phyloP scores from a whole-genome alignment of 2,888 invertebrate species.

The Candidula unifasciata region DNA sequence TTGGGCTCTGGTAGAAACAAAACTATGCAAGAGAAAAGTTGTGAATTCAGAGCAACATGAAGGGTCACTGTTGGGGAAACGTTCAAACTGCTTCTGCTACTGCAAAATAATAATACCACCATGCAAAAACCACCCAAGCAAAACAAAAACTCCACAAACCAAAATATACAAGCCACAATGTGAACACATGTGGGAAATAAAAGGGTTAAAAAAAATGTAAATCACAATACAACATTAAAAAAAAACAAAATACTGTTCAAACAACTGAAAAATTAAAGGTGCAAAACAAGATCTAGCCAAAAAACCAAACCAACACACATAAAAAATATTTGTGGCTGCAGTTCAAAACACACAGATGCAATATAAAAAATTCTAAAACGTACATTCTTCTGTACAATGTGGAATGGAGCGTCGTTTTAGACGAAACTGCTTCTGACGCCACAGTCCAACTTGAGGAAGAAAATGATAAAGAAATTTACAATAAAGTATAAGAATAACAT shows the following conservation, averaged over 20 bases:
- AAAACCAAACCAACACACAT: too few species aligned
- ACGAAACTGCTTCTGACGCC: slow-evolving; percentile 71
- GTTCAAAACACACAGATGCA: slow-evolving; percentile 2
- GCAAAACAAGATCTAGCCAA: not conserved
- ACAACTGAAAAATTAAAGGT: not conserved
- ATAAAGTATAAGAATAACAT: too few species aligned
- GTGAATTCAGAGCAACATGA: not conserved
- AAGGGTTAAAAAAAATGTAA: not conserved
- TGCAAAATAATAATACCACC: not conserved
- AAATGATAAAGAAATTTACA: not conserved
- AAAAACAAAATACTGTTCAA: not conserved
- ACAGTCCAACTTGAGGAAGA: slow-evolving; percentile 68
- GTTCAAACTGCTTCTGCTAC: not conserved
- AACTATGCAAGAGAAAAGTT: too few species aligned
- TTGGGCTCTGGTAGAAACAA: too few species aligned
- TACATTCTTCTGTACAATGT: slow-evolving; percentile 55
- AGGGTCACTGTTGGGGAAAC: not conserved
- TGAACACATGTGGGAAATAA: not conserved
- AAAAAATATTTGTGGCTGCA: not conserved
- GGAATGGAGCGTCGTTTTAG: slow-evolving; percentile 64
- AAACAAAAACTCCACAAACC: not conserved
- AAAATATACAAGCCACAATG: not conserved
- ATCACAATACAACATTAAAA: not conserved
- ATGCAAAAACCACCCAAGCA: not conserved
- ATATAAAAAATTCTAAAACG: slow-evolving; percentile 43